A percentile compares a stretch with the other conserved stretches of the same genome.
Conservation (phyloP, 2,888 invertebrate species). For the Diarsia brunnea region DNA sequence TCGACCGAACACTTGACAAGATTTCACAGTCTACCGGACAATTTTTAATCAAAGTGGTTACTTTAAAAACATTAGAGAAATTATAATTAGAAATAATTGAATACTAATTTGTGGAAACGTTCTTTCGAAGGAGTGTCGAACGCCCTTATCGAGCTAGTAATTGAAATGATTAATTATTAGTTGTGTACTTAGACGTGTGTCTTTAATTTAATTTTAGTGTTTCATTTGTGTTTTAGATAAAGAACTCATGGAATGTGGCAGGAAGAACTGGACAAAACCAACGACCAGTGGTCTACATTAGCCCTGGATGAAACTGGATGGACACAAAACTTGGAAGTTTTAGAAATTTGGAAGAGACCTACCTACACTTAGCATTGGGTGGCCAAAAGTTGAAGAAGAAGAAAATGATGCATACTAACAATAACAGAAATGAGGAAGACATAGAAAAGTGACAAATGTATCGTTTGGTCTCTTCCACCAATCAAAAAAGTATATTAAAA, state of each 20-base stretch:
- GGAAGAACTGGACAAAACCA: neutral
- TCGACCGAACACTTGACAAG: conserved; percentile 79
- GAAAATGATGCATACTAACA: too few relatives aligned
- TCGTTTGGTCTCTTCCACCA: too few relatives aligned
- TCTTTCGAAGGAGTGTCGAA: conserved; percentile 26
- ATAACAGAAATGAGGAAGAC: too few relatives aligned
- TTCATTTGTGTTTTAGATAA: neutral
- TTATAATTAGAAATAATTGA: conserved; percentile 60
- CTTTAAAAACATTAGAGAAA: conserved; percentile 62
- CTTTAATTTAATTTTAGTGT: neutral
- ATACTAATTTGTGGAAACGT: conserved; percentile 60
- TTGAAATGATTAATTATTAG: conserved; percentile 33
- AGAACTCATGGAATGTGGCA: neutral
- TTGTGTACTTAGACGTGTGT: neutral
- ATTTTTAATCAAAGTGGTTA: conserved; percentile 76
- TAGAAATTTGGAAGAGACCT: too few relatives aligned
- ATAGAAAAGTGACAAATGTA: too few relatives aligned
- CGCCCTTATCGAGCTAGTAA: conserved; percentile 8
- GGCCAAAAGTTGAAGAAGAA: too few relatives aligned
- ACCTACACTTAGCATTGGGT: too few relatives aligned
- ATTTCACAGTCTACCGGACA: conserved; percentile 81
- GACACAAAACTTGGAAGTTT: too few relatives aligned
- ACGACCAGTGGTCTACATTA: neutral
- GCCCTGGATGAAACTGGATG: neutral
- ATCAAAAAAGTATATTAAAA: too few relatives aligned